Base-by-base conservation (phyloP, 2,888 invertebrate genomes). In the Acanthoscelides obtectus region DNA sequence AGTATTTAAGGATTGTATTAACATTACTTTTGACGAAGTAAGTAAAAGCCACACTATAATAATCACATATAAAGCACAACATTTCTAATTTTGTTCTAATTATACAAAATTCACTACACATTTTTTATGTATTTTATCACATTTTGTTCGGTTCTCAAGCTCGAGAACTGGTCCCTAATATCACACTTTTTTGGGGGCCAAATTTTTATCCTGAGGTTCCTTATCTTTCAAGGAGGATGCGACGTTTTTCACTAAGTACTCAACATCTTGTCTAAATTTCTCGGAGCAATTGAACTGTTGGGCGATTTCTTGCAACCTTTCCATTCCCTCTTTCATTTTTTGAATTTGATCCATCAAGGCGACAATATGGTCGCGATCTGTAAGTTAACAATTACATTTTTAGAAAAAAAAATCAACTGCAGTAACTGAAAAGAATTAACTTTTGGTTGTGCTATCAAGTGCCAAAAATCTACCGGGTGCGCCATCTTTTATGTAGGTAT, bases 271-370 rank as follows among this genome's bases (percentile, higher is more conserved):
- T 45, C 75, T 77, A 70, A 80, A 81, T 27, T 74, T 75, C 66
- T 80, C 78, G 0, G 79, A 77, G 68, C 76, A 76, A 70, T 78
- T 79, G 71, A 81, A 80, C 66, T 79, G 79, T 21, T 79, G 76
- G 0, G 80, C 79, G 64, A 81, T 79, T 72, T 81, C 79, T 69
- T 81, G 80, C 4, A 81, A 71, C 19, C 80, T 73, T 73, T 80
- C 75, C 73, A 81, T 75, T 12, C 81, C 80, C 8, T 75, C 76
- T 71, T 80, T 81, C 81, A 81, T 80, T 73, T 79, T 81, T 66
- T 78, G 72, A 6, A 81, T 79, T 74, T 81, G 81, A 64, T 79
- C 79, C 64, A 79, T 69, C 8, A 80, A 71, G 0, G 72, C 72
- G 2, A 72, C 67, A 22, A 79, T 71, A 68, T 80, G 78, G 66